These are phyloP conservation scores for Drosophila quadrilineata DNA, from an alignment of 1,140 invertebrate species.

Conservation along the genomic window DNA sequence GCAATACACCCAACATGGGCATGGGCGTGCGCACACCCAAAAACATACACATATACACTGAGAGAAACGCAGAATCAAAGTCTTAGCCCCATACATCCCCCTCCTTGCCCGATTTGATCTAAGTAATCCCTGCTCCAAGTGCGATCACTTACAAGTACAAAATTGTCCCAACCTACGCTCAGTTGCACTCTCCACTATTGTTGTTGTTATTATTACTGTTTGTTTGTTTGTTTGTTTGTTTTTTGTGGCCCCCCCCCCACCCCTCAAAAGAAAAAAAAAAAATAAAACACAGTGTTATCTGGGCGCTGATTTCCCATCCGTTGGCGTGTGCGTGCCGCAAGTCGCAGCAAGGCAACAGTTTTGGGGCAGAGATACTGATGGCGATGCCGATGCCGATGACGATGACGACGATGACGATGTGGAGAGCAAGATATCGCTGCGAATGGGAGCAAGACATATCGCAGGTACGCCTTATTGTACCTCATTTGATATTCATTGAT, in stretches of 20 bases:
- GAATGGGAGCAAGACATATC: conserved; percentile 73
- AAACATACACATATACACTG: conserved; percentile 8
- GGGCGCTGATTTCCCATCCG: conserved; percentile 48
- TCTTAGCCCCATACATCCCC: neutral
- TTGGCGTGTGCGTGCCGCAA: conserved; percentile 63
- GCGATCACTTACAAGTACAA: conserved; percentile 76
- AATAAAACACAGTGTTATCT: no score
- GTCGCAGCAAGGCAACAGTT: no score
- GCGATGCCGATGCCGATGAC: conserved; percentile 26
- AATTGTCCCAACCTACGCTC: conserved; percentile 74
- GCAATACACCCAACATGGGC: conserved; percentile 70
- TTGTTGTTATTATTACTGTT: conserved; percentile 3
- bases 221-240: neutral
- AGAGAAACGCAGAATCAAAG: conserved; percentile 32
- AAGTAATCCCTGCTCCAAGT: conserved; percentile 46
- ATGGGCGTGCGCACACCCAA: conserved; percentile 54
- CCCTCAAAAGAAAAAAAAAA: no score
- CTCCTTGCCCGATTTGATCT: neutral
- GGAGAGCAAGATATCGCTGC: conserved; percentile 43
- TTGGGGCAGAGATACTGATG: conserved; percentile 1
- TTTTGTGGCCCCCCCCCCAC: no score
- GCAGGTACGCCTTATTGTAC: conserved; percentile 58
- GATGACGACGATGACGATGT: conserved; percentile 36
- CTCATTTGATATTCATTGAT: conserved; percentile 78
- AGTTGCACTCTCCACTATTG: conserved; percentile 23